phyloP scores from a whole-genome alignment of 37 sponge, comb jelly and placozoan species.

The Geodia barretti region DNA sequence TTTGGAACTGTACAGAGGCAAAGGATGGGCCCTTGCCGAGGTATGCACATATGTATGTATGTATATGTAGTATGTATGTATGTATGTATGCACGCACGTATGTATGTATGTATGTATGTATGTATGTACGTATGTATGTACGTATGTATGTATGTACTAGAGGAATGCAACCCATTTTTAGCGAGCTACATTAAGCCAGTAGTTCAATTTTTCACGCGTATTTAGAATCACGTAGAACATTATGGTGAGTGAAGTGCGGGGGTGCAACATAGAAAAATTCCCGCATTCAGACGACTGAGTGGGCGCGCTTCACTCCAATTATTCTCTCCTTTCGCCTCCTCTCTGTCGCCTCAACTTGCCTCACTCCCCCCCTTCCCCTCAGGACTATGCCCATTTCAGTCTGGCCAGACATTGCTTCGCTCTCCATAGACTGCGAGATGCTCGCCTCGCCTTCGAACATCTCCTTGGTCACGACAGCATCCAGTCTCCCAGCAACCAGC shows the following conservation, averaged over 20 bases:
- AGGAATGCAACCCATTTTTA: too few relatives aligned
- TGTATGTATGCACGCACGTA: too few relatives aligned
- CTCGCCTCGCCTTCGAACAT: constrained; percentile 37
- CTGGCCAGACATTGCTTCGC: constrained; percentile 51
- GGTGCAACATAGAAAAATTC: background rate
- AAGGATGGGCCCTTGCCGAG: constrained; percentile 84
- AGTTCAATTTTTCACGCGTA: too few relatives aligned
- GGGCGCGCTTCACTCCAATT: background rate
- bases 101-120: too few relatives aligned
- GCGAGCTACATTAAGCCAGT: too few relatives aligned
- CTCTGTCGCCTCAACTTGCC: background rate
- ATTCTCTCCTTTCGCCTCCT: background rate
- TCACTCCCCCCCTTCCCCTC: background rate
- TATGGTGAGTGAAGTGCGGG: too few relatives aligned
- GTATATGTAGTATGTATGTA: too few relatives aligned
- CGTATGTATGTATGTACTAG: too few relatives aligned
- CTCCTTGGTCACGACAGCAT: constrained; percentile 56
- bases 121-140: too few relatives aligned
- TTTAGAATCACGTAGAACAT: too few relatives aligned
- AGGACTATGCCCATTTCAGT: constrained; percentile 63
- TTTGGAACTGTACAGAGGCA: constrained; percentile 52
- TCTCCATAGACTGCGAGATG: constrained; percentile 35
- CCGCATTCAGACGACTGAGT: background rate
- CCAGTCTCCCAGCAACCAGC: constrained; percentile 50
- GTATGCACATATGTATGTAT: constrained; percentile 18